Evolutionary conservation across 2,113 vertebrate genomes (phyloP).

Genomic region (Serinus canaria): DNA sequence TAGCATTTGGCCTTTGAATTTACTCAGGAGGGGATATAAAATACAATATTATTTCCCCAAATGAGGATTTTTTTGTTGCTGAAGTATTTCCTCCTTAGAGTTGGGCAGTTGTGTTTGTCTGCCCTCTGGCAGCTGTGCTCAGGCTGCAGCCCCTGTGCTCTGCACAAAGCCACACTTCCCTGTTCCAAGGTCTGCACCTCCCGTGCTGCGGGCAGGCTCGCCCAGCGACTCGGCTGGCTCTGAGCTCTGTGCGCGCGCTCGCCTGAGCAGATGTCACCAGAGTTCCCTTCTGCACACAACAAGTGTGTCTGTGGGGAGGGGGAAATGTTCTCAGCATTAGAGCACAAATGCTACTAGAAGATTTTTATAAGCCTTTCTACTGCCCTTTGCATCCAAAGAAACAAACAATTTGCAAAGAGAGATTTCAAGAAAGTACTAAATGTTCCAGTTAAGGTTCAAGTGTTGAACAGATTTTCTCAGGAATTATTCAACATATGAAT

Average conservation of each 20-base stretch:
- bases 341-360: constrained; percentile 40
- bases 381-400: constrained; percentile 57
- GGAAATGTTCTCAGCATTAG: constrained; percentile 1
- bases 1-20: background rate
- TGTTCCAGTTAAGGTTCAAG: constrained; percentile 65
- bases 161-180: background rate
- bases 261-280: constrained; percentile 30
- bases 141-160: background rate
- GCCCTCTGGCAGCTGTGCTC: background rate
- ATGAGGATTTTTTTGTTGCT: background rate
- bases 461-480: constrained; percentile 67
- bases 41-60: background rate
- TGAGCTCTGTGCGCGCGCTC: background rate
- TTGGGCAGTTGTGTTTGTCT: background rate
- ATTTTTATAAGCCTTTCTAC: constrained; percentile 55
- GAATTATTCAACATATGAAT: constrained; percentile 66
- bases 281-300: constrained; percentile 27
- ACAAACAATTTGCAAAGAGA: constrained; percentile 42
- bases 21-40: background rate
- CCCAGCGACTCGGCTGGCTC: background rate
- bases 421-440: constrained; percentile 56
- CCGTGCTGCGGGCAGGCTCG: background rate
- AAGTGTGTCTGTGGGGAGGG: background rate
- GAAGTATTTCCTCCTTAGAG: background rate
- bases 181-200: background rate